phyloP scores from a whole-genome alignment of 1,140 invertebrate species.

The Cydia splendana region DNA sequence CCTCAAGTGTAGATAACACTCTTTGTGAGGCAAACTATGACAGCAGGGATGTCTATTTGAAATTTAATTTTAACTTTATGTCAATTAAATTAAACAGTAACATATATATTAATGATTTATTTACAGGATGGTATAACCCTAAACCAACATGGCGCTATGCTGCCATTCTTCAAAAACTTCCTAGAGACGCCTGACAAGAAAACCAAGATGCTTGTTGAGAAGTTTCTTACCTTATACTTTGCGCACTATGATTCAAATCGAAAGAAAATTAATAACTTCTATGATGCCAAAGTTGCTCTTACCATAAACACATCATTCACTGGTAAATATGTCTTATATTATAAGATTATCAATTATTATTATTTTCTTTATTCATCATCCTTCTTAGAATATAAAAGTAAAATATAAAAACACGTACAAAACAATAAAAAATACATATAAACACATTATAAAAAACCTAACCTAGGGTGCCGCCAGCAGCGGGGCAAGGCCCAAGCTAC shows the following conservation, averaged over 20 bases:
- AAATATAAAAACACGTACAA: no score
- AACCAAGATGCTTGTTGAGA: constrained; percentile 57
- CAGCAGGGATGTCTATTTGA: no score
- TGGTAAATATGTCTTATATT: constrained; percentile 42
- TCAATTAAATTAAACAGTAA: no score
- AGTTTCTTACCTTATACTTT: constrained; percentile 63
- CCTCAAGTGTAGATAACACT: no score
- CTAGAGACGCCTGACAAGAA: constrained; percentile 43
- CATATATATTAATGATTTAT: background rate
- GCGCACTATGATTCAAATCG: constrained; percentile 52
- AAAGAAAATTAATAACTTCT: constrained; percentile 50
- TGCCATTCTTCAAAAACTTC: constrained; percentile 59
- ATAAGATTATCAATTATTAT: background rate
- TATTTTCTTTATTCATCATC: no score
- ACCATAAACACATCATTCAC: constrained; percentile 48
- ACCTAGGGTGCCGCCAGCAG: no score
- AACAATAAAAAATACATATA: no score
- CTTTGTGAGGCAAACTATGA: no score
- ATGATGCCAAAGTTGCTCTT: constrained; percentile 44
- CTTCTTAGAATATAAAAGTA: no score
- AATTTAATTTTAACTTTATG: no score
- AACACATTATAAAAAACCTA: no score
- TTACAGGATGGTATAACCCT: constrained; percentile 66
- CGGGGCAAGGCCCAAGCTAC: no score
- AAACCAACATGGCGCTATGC: constrained; percentile 54